These are phyloP conservation scores for Zeus faber DNA, from an alignment of 2,113 vertebrate species.

Conservation along the genomic window DNA sequence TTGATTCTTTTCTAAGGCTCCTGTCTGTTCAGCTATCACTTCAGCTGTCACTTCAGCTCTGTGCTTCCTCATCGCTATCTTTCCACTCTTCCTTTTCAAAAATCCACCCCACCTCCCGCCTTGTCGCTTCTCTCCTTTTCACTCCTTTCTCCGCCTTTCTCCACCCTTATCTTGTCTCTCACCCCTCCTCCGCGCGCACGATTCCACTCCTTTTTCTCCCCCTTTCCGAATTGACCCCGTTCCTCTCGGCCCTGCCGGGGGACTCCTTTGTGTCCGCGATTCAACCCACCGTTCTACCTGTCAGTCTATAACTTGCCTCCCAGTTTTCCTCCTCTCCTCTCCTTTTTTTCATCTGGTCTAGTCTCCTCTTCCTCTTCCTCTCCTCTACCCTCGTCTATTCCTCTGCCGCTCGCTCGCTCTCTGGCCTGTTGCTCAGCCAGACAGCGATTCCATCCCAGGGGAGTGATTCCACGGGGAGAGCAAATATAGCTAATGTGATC, in stretches of 20 bases:
- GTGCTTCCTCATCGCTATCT: constrained; percentile 35
- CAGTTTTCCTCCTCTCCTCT: constrained; percentile 32
- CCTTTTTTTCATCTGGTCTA: constrained; percentile 26
- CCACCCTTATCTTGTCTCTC: not conserved
- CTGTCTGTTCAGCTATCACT: too few species aligned
- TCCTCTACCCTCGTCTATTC: constrained; percentile 23
- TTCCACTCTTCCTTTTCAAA: constrained; percentile 28
- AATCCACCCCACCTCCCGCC: constrained; percentile 21
- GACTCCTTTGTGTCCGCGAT: not conserved
- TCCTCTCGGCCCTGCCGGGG: not conserved
- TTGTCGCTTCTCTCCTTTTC: constrained; percentile 37
- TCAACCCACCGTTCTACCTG: constrained; percentile 16
- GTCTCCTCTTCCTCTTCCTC: constrained; percentile 12
- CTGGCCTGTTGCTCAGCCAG: constrained; percentile 40
- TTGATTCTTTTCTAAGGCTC: too few species aligned
- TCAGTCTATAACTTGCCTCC: constrained; percentile 46
- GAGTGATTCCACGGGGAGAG: constrained; percentile 49
- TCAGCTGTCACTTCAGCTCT: too few species aligned
- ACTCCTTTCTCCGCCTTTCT: constrained; percentile 32
- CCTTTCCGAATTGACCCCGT: not conserved
- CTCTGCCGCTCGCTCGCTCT: constrained; percentile 36
- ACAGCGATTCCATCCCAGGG: constrained; percentile 23
- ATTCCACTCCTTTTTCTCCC: not conserved
- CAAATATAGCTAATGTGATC: constrained; percentile 47
- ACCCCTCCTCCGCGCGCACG: not conserved